phyloP scores from a whole-genome alignment of 2,113 vertebrate species.

The Eonycteris spelaea region DNA sequence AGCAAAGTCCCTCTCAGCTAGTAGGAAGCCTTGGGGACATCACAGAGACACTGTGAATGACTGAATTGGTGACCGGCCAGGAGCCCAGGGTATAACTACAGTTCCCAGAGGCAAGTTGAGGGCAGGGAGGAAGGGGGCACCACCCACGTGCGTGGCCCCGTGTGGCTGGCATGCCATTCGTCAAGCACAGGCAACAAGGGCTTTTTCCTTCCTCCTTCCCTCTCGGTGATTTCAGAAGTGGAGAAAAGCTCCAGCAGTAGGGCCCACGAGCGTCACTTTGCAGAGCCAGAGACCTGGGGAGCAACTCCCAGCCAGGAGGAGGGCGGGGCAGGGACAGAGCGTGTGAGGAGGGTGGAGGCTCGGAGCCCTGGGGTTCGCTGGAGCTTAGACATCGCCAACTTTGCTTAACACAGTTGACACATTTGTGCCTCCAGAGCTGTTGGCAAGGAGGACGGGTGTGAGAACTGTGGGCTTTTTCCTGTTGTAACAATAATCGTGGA shows the following conservation, averaged over 20 bases:
- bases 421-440: background rate
- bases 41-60: rapidly evolving
- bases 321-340: rapidly evolving
- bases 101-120: background rate
- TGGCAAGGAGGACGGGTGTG: background rate
- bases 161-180: rapidly evolving
- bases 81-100: background rate
- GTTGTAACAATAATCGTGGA: rapidly evolving
- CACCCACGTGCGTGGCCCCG: rapidly evolving
- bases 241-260: background rate
- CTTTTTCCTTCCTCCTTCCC: background rate
- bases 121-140: background rate
- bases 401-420: background rate
- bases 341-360: background rate
- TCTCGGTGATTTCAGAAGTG: background rate
- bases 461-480: background rate
- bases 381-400: background rate
- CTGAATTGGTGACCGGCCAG: background rate
- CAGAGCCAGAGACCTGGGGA: background rate
- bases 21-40: background rate
- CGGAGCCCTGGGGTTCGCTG: background rate
- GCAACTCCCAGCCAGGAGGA: rapidly evolving
- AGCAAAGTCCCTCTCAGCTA: background rate
- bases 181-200: background rate
- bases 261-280: rapidly evolving